Evolutionary conservation across 2,888 invertebrate genomes (phyloP).

Genomic region (Rhaphigaster nebulosa): DNA sequence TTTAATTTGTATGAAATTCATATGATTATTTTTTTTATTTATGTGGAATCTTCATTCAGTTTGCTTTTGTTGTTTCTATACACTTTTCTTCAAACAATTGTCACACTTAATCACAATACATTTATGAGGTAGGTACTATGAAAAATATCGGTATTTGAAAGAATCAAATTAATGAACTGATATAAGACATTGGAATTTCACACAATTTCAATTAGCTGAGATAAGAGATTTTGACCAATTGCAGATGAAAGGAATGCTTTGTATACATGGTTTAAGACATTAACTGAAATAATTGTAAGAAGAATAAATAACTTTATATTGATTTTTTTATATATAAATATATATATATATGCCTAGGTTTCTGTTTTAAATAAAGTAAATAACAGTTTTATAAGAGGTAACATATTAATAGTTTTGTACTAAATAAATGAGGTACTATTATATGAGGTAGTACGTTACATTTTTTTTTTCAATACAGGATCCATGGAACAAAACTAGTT

Average conservation of each 20-base stretch:
- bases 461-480: conserved; percentile 11
- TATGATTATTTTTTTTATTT: not conserved
- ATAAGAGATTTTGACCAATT: no score
- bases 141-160: not conserved
- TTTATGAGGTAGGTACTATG: conserved; percentile 38
- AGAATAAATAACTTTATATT: conserved; percentile 29
- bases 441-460: conserved; percentile 45
- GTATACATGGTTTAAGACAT: no score
- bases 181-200: conserved; percentile 15
- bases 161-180: conserved; percentile 4
- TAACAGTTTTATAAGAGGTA: conserved; percentile 27
- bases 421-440: conserved; percentile 49
- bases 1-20: not conserved
- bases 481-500: not conserved
- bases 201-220: conserved; percentile 21
- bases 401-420: conserved; percentile 52
- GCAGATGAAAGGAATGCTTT: no score
- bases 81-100: conserved; percentile 22
- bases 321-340: conserved; percentile 23
- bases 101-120: conserved; percentile 22
- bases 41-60: conserved; percentile 29
- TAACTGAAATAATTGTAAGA: conserved; percentile 32
- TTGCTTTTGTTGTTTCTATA: not conserved
- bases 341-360: not conserved
- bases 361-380: conserved; percentile 8